These are phyloP conservation scores for Troglohyphantes excavatus DNA, from an alignment of 2,888 invertebrate genomes.

Conservation along the genomic window DNA sequence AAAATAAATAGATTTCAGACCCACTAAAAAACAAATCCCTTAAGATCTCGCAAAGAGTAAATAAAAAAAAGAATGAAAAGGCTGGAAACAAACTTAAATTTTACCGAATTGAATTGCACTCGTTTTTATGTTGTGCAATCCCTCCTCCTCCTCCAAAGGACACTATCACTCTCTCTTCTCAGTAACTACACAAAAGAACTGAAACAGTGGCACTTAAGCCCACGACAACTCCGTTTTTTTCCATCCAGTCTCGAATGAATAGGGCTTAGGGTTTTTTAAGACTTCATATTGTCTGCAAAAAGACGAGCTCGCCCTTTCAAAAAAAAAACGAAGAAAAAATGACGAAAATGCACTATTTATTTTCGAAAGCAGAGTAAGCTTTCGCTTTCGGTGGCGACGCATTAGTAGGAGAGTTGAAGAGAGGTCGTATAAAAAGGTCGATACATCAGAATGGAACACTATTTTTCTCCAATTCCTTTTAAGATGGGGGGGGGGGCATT, in stretches of 20 bases:
- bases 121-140: neutral
- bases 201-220: slow-evolving; percentile 34
- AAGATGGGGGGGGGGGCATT: slow-evolving; percentile 32
- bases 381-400: slow-evolving; percentile 7
- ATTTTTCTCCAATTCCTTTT: slow-evolving; percentile 32
- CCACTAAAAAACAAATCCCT: slow-evolving; percentile 4
- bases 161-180: slow-evolving; percentile 30
- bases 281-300: slow-evolving; percentile 34
- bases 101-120: slow-evolving; percentile 11
- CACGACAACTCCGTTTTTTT: slow-evolving; percentile 20
- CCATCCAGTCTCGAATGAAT: slow-evolving; percentile 22
- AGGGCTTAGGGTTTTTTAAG: slow-evolving; percentile 41
- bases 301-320: neutral
- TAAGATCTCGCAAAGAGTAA: slow-evolving; percentile 15
- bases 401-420: neutral
- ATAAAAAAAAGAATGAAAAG: neutral
- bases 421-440: slow-evolving; percentile 24
- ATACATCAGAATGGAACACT: slow-evolving; percentile 34
- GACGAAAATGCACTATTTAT: slow-evolving; percentile 32
- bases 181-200: slow-evolving; percentile 9
- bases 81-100: neutral
- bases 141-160: neutral
- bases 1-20: too few relatives aligned
- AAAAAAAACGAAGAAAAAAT: neutral
- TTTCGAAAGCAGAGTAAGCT: slow-evolving; percentile 33